Conservation (phyloP, 2,113 vertebrate species). For the Platichthys stellatus region DNA sequence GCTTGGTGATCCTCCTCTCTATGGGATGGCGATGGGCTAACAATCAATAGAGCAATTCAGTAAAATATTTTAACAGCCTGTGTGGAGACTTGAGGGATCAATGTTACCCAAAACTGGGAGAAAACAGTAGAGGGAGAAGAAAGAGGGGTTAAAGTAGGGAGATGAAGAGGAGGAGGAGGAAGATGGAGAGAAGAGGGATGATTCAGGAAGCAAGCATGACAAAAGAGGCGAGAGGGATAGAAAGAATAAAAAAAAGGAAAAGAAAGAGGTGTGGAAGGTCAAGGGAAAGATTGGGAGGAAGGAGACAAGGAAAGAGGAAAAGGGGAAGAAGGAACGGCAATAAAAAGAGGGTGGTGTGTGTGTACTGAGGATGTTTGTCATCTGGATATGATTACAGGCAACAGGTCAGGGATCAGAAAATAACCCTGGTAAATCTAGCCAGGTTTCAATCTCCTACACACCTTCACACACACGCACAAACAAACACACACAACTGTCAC, state of each 20-base stretch:
- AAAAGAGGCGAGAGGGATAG: not conserved
- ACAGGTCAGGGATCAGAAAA: slow-evolving; percentile 76
- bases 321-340: not conserved
- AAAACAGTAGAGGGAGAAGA: not conserved
- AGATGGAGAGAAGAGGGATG: not conserved
- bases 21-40: slow-evolving; percentile 52
- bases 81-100: slow-evolving; percentile 54
- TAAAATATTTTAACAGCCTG: slow-evolving; percentile 50
- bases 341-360: not conserved
- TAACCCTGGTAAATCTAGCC: slow-evolving; percentile 72
- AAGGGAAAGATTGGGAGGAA: not conserved
- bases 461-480: slow-evolving; percentile 30
- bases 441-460: slow-evolving; percentile 32
- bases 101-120: slow-evolving; percentile 12
- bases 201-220: not conserved
- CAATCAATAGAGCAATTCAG: slow-evolving; percentile 65
- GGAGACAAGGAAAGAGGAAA: not conserved
- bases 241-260: not conserved
- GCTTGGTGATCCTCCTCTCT: slow-evolving; percentile 46
- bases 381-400: slow-evolving; percentile 79
- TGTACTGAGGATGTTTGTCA: slow-evolving; percentile 60
- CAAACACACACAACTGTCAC: slow-evolving; percentile 17
- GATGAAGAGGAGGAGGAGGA: not conserved
- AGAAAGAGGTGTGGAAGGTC: not conserved
- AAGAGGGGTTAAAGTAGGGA: not conserved